Evolutionary conservation across 1,140 invertebrate genomes (phyloP).

Genomic region (Bombus affinis): DNA sequence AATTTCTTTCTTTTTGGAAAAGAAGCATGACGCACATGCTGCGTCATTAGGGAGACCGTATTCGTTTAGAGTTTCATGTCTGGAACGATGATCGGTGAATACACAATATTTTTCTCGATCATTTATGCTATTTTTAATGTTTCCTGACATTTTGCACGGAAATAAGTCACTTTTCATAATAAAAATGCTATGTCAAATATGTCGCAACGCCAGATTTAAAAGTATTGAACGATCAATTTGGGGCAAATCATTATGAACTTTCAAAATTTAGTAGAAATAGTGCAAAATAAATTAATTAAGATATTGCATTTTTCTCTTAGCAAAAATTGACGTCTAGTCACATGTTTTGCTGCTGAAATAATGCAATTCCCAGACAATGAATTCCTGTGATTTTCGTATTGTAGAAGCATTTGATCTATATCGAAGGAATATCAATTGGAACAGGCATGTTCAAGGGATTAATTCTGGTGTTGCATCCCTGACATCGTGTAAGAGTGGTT

Average conservation of each 20-base stretch:
- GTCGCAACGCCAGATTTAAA: too few relatives aligned
- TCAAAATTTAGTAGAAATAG: background rate
- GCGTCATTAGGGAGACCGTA: too few relatives aligned
- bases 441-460: background rate
- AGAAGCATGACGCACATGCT: too few relatives aligned
- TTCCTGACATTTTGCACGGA: too few relatives aligned
- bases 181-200: too few relatives aligned
- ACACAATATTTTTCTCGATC: background rate
- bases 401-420: background rate
- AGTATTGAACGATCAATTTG: too few relatives aligned
- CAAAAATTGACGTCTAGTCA: background rate
- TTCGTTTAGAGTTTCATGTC: too few relatives aligned
- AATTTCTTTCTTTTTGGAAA: background rate
- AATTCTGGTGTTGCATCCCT: background rate
- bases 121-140: background rate
- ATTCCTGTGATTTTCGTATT: background rate
- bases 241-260: background rate
- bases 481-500: background rate
- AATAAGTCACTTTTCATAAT: too few relatives aligned
- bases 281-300: background rate
- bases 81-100: too few relatives aligned
- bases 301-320: background rate
- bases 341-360: background rate
- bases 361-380: background rate
- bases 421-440: background rate